Evolutionary conservation across 30 jellyfish, hydroid and myxozoan species (phyloP).

Genomic region (Pelagia noctiluca): DNA sequence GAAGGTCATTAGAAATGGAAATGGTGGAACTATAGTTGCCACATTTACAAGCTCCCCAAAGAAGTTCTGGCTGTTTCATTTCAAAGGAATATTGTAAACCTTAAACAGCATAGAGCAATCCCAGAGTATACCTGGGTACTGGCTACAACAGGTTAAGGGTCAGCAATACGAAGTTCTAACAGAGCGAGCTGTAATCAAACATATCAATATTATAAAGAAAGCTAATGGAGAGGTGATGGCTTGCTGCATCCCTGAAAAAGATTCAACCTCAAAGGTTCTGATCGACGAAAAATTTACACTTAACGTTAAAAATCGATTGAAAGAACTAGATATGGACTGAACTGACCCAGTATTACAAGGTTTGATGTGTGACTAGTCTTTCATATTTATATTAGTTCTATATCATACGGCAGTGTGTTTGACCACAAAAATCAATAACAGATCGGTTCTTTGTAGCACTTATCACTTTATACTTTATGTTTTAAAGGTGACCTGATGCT

Average conservation of each 20-base stretch:
- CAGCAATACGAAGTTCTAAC: not conserved
- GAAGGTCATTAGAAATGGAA: not conserved
- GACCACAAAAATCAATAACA: too few relatives aligned
- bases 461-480: too few relatives aligned
- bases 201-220: not conserved
- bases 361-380: not conserved
- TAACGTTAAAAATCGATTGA: not conserved
- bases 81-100: not conserved
- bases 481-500: too few relatives aligned
- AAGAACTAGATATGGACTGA: slow-evolving; percentile 3
- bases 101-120: not conserved
- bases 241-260: not conserved
- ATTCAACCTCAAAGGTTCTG: not conserved
- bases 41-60: slow-evolving; percentile 30
- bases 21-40: slow-evolving; percentile 13
- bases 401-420: too few relatives aligned
- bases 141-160: slow-evolving; percentile 22
- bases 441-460: too few relatives aligned
- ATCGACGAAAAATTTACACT: not conserved
- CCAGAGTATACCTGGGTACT: slow-evolving; percentile 27
- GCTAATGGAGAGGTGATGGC: slow-evolving; percentile 5
- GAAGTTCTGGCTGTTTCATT: slow-evolving; percentile 30
- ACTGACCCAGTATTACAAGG: not conserved
- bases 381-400: too few relatives aligned
- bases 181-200: slow-evolving; percentile 3